Conservation (phyloP, 2,113 vertebrate genomes). For the Benitochromis conjunctus region DNA sequence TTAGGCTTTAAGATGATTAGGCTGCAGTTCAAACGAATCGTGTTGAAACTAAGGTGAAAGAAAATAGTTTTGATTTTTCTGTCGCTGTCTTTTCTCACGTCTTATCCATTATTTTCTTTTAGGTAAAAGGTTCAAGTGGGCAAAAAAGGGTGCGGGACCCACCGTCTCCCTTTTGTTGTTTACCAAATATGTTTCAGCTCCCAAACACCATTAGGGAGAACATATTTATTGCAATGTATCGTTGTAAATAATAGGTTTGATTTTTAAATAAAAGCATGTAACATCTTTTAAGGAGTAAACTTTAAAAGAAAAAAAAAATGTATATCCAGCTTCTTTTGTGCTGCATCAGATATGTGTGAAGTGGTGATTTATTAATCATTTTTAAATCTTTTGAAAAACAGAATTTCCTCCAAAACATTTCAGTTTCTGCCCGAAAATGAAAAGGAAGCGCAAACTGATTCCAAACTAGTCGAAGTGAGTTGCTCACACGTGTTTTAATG, state of each 20-base stretch:
- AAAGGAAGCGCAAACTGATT: background rate
- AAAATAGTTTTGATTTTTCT: background rate
- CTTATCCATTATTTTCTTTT: constrained; percentile 28
- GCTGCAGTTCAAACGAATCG: background rate
- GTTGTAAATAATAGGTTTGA: constrained; percentile 71
- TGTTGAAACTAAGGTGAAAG: constrained; percentile 7
- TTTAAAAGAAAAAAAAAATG: constrained; percentile 26
- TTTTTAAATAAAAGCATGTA: constrained; percentile 65
- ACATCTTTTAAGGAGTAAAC: constrained; percentile 67
- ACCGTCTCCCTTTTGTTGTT: constrained; percentile 9
- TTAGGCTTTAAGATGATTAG: background rate
- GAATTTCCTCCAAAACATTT: background rate
- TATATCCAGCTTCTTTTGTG: background rate
- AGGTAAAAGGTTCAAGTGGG: constrained; percentile 24
- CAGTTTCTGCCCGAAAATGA: background rate
- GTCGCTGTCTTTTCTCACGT: constrained; percentile 11
- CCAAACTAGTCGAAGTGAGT: background rate
- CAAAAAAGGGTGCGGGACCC: background rate
- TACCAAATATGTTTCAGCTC: constrained; percentile 39
- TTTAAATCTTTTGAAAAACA: background rate
- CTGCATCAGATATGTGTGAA: background rate
- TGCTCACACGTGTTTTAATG: background rate
- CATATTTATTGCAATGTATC: constrained; percentile 67
- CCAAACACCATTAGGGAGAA: constrained; percentile 33
- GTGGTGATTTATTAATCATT: background rate